Conservation (phyloP, 2,888 invertebrate genomes). For the Eilema griseolum region DNA sequence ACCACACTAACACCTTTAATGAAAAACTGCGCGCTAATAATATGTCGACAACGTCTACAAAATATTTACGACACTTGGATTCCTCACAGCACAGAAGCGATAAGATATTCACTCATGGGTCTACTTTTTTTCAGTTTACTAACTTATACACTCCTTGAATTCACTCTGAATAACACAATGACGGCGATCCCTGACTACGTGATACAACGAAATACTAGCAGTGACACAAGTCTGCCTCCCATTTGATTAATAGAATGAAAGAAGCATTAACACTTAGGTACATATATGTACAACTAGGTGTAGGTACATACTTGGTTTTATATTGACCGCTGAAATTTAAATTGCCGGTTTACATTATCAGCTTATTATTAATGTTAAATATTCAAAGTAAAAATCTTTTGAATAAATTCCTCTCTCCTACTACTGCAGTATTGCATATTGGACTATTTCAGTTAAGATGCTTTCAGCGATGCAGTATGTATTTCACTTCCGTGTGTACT, state of each 20-base stretch:
- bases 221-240: slow-evolving; percentile 23
- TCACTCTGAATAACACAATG: not conserved
- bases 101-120: slow-evolving; percentile 25
- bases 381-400: too few relatives aligned
- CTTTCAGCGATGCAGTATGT: too few relatives aligned
- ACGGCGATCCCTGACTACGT: not conserved
- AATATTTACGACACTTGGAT: slow-evolving; percentile 32
- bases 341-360: not conserved
- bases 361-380: not conserved
- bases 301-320: slow-evolving; percentile 19
- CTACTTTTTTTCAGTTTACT: not conserved
- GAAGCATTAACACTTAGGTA: slow-evolving; percentile 26
- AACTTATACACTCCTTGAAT: not conserved
- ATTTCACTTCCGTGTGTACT: too few relatives aligned
- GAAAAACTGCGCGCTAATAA: not conserved
- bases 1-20: slow-evolving; percentile 2
- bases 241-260: slow-evolving; percentile 23
- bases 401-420: too few relatives aligned
- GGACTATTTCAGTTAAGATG: too few relatives aligned
- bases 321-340: slow-evolving; percentile 24
- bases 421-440: too few relatives aligned
- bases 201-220: slow-evolving; percentile 5
- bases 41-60: slow-evolving; percentile 17
- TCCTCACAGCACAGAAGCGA: slow-evolving; percentile 27
- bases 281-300: slow-evolving; percentile 19